Conservation (phyloP, 2,113 vertebrate genomes). For the Ivindomyrus marchei region DNA sequence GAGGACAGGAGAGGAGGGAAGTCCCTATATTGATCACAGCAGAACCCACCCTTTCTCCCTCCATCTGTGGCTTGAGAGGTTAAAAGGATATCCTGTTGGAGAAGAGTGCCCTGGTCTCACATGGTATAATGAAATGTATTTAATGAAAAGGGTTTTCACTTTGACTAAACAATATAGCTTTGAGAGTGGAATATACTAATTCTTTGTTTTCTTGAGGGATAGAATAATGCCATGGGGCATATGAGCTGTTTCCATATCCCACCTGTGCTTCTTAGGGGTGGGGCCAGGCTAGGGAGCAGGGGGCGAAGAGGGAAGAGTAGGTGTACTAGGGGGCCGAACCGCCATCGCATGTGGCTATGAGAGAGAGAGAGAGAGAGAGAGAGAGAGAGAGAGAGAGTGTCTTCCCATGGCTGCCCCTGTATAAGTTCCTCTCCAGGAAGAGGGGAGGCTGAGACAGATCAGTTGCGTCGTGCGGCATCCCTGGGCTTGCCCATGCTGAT, state of each 20-base stretch:
- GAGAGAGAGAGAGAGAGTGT: neutral
- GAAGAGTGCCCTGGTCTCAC: neutral
- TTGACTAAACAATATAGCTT: neutral
- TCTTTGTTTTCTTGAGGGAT: neutral
- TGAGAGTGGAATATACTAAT: neutral
- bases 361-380: neutral
- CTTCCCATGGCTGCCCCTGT: slow-evolving; percentile 49
- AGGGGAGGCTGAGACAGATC: neutral
- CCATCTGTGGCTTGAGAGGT: neutral
- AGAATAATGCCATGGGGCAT: neutral
- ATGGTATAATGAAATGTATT: neutral
- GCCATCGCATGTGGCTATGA: neutral
- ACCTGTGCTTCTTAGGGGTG: slow-evolving; percentile 18
- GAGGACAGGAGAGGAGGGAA: neutral
- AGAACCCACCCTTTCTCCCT: neutral
- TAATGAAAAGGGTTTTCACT: neutral
- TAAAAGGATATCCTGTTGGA: slow-evolving; percentile 12
- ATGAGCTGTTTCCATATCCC: neutral
- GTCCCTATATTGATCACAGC: neutral
- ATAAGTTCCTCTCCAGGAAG: slow-evolving; percentile 30
- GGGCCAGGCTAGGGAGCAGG: slow-evolving; percentile 29
- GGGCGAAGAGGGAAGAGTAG: slow-evolving; percentile 11
- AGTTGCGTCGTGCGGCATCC: neutral
- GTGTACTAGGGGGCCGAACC: slow-evolving; percentile 43
- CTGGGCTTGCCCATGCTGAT: neutral